Base-by-base conservation (phyloP, 2,888 invertebrate genomes). In the Brassicogethes aeneus region DNA sequence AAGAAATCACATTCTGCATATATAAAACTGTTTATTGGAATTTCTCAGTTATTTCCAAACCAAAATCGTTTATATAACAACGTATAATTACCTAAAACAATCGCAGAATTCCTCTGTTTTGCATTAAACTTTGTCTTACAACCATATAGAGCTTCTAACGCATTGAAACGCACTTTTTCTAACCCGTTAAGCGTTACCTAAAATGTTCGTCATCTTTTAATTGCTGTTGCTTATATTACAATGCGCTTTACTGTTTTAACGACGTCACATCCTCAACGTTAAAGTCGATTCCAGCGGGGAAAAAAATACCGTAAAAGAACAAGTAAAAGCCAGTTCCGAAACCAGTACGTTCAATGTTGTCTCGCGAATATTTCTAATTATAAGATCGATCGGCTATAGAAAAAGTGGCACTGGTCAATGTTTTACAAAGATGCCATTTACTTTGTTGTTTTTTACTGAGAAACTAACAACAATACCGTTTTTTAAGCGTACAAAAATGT, bases 231-330 rank as follows among this genome's bases (percentile, higher is more conserved):
- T 23, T 23, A 5, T 5, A 23, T 5, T 10, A 23, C 10, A 7
- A 23, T 23, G 23, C 47, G 42, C 39, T 53, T 51, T 50, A 53
- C 53, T 50, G 51, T 52, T 52, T 45, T 50, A 53, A 53, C 45
- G 50, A 48, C 47, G 44, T 48, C 49, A 50, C 46, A 47, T 50
- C 49, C 50, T 53, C 48, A 44, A 37, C 38, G n/a, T n/a, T n/a
- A n/a, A n/a, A n/a, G n/a, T n/a, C n/a, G 10, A 23, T 23, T 23
- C 23, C 23, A 23, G 23, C 10, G 23, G 23, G 23, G 23, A 23
- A 23, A 7, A n/a, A 23, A 23, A 7, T 23, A 23, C 23, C 23
- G 5, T 23, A 23, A 23, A 23, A 7, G 23, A 7, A 23, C 5
- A 23, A 23, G 10, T n/a, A n/a, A n/a, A 23, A 10, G 23, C 23